phyloP scores from a whole-genome alignment of 2,797 vertebrate genomes.

The Choloepus didactylus region DNA sequence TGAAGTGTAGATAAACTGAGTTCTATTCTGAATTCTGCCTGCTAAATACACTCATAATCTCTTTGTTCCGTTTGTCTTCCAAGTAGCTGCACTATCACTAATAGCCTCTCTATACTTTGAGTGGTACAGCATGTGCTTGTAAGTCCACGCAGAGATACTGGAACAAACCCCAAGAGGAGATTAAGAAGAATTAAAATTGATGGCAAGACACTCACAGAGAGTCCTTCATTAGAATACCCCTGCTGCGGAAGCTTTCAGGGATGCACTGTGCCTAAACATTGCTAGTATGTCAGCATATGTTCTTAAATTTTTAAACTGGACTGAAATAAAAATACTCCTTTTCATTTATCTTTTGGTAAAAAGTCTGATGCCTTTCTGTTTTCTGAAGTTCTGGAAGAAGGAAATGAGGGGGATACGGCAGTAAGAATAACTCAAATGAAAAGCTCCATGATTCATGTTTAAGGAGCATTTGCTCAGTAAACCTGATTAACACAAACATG shows the following conservation, averaged over 20 bases:
- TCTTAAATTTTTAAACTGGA: neutral
- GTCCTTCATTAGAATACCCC: neutral
- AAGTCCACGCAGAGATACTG: neutral
- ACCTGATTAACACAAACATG: neutral
- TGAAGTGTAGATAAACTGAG: conserved; percentile 53
- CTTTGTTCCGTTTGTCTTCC: conserved; percentile 78
- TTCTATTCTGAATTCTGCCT: conserved; percentile 77
- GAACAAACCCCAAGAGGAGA: neutral
- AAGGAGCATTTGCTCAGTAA: neutral
- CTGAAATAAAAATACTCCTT: neutral
- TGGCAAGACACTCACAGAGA: neutral
- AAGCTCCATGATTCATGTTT: neutral
- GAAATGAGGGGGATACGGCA: neutral
- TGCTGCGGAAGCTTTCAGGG: neutral
- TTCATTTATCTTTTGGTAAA: conserved; percentile 6
- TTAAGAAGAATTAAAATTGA: neutral
- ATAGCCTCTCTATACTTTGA: conserved; percentile 77
- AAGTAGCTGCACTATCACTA: conserved; percentile 55
- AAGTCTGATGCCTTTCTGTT: neutral
- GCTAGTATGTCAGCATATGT: neutral
- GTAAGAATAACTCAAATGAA: neutral
- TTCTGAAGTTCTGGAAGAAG: neutral
- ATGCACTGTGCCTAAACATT: neutral
- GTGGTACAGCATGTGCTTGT: neutral
- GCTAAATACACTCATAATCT: conserved; percentile 72